A percentile compares a stretch with the other conserved stretches of the same genome.
phyloP scores from a whole-genome alignment of 2,797 vertebrate genomes.

The Simalia tracyae region DNA sequence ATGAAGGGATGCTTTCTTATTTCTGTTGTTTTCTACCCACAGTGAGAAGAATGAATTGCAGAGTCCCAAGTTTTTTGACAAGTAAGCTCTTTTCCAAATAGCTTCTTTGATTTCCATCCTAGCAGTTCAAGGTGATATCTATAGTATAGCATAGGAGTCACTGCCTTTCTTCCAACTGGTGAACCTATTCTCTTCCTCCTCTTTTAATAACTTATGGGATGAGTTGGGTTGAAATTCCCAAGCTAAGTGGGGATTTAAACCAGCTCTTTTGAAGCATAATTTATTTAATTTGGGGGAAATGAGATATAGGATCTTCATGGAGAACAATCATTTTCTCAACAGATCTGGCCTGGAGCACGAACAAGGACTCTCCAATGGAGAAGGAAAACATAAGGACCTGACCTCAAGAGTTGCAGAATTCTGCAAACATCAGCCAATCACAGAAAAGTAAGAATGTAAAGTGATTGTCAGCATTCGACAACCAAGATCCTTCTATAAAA shows the following conservation, averaged over 20 bases:
- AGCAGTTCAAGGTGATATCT: too few species aligned
- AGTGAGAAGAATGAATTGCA: background rate
- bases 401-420: background rate
- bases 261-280: too few species aligned
- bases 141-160: too few species aligned
- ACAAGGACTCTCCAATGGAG: background rate
- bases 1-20: background rate
- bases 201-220: too few species aligned
- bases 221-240: background rate
- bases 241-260: background rate
- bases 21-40: background rate
- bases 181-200: too few species aligned
- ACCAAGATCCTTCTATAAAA: background rate
- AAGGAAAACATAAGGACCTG: background rate
- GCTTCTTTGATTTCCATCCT: background rate
- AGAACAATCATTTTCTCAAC: background rate
- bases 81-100: background rate
- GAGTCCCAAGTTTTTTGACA: background rate
- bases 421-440: background rate
- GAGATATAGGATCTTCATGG: background rate
- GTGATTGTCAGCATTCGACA: background rate
- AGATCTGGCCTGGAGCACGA: background rate
- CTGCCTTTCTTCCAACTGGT: too few species aligned
- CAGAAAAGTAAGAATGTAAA: background rate
- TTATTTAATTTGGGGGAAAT: background rate